Percentiles rank a stretch among this genome's conserved stretches.
Conservation (phyloP, 1,140 invertebrate species). For the Plutomurus gul region DNA sequence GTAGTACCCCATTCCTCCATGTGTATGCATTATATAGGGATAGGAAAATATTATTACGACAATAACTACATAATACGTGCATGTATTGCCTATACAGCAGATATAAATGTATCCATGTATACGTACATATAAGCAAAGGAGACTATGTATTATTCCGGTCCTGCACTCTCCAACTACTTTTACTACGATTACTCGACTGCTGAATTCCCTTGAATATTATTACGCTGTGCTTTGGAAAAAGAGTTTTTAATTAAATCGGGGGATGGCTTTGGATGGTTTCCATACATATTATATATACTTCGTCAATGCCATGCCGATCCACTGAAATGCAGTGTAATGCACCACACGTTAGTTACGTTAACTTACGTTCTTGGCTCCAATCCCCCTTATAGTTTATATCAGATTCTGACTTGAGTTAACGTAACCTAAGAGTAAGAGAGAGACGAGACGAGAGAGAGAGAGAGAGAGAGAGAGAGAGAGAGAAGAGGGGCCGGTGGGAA, state of each 20-base stretch:
- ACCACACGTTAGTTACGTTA: conserved; percentile 3
- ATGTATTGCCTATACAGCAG: too few species aligned
- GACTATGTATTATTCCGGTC: not conserved
- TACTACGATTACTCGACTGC: not conserved
- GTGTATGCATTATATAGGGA: too few species aligned
- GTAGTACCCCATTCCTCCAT: too few species aligned
- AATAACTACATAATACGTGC: too few species aligned
- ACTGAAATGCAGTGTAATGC: not conserved
- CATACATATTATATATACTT: not conserved
- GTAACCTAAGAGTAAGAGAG: conserved; percentile 12
- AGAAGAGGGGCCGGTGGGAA: conserved; percentile 30
- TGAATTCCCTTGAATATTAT: conserved; percentile 28
- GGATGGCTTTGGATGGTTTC: conserved; percentile 22
- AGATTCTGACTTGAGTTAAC: not conserved
- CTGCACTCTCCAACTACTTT: not conserved
- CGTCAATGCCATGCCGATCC: not conserved
- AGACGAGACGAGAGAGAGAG: not conserved
- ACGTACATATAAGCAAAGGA: not conserved
- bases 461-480: too few species aligned
- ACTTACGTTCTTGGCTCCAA: conserved; percentile 8
- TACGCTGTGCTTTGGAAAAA: conserved; percentile 15
- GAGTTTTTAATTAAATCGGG: conserved; percentile 27
- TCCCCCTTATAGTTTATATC: conserved; percentile 16
- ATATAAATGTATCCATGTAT: too few species aligned
- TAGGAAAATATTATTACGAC: too few species aligned